Evolutionary conservation across 2,797 vertebrate species (phyloP).

Genomic region (Microtus californicus): DNA sequence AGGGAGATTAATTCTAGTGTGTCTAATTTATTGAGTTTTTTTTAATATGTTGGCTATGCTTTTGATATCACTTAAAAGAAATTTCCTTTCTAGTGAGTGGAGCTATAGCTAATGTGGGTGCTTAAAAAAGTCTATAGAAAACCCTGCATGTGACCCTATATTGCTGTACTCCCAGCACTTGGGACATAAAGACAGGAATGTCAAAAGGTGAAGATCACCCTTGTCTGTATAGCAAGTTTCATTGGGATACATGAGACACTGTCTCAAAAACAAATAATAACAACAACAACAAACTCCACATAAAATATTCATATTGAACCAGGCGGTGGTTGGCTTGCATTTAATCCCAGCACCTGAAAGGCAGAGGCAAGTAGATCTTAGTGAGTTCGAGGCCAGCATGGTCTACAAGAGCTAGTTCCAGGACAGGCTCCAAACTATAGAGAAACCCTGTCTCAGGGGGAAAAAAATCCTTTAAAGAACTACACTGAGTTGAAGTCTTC

Average conservation of each 20-base stretch:
- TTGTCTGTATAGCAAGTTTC: background rate
- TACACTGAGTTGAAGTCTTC: background rate
- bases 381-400: too few relatives aligned
- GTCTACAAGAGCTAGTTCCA: too few relatives aligned
- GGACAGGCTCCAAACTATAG: too few relatives aligned
- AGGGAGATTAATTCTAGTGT: background rate
- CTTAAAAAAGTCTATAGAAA: background rate
- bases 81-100: background rate
- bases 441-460: too few relatives aligned
- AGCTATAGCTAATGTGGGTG: background rate
- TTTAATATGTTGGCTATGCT: background rate
- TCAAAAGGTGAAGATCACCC: background rate
- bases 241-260: background rate
- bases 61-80: background rate
- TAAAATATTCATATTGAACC: background rate
- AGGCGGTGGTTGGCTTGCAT: too few relatives aligned
- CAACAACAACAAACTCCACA: background rate
- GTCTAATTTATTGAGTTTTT: background rate
- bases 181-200: background rate
- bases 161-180: background rate
- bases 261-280: background rate
- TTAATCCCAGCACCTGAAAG: too few relatives aligned
- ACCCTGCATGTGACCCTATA: background rate
- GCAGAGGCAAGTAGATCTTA: too few relatives aligned
- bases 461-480: background rate